Evolutionary conservation across 2,797 vertebrate genomes (phyloP).

Genomic region (Harpagifer antarcticus): DNA sequence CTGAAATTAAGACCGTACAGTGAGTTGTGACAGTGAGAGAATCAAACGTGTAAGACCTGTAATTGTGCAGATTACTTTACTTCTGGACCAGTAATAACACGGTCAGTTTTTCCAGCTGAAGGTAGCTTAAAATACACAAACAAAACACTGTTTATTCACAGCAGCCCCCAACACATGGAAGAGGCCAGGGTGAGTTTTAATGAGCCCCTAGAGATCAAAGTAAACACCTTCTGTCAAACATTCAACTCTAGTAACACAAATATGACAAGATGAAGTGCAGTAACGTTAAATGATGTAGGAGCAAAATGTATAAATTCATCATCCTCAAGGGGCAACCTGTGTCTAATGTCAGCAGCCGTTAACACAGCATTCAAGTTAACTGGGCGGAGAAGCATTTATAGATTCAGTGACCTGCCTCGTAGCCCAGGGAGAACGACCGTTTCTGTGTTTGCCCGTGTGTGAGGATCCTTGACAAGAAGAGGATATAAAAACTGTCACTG

Average conservation of each 20-base stretch:
- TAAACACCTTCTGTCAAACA: not conserved
- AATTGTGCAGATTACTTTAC: not conserved
- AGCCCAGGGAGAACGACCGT: not conserved
- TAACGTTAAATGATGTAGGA: too few species aligned
- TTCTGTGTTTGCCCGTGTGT: slow-evolving; percentile 9
- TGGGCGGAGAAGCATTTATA: not conserved
- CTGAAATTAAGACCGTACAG: not conserved
- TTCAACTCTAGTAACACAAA: not conserved
- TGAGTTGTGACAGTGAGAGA: not conserved
- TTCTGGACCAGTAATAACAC: not conserved
- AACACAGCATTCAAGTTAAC: not conserved
- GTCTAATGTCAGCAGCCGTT: slow-evolving; percentile 1
- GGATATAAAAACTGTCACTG: slow-evolving; percentile 25
- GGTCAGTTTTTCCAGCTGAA: not conserved
- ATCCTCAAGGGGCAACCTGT: not conserved
- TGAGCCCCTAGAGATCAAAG: slow-evolving; percentile 11
- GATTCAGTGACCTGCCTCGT: slow-evolving; percentile 9
- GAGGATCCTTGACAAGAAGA: slow-evolving; percentile 25
- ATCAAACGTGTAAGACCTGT: not conserved
- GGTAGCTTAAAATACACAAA: not conserved
- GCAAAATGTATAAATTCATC: not conserved
- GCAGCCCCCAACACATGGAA: not conserved
- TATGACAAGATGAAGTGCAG: not conserved
- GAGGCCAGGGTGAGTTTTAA: slow-evolving; percentile 16
- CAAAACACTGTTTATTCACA: slow-evolving; percentile 11